phyloP scores from a whole-genome alignment of 2,113 vertebrate genomes.

The Platanista minor region DNA sequence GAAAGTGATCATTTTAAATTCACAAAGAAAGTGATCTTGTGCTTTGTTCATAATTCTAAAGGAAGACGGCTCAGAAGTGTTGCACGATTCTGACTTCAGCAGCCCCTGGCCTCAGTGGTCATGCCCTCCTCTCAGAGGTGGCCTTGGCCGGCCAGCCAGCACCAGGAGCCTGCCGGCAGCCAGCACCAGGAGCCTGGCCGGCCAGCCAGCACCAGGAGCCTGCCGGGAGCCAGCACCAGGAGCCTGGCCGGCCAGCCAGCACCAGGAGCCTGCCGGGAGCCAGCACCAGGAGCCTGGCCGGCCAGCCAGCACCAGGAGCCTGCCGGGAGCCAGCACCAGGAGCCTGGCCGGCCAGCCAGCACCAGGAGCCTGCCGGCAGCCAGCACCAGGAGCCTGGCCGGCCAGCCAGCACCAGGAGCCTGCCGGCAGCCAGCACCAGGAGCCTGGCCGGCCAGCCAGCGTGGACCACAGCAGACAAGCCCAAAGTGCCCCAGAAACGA shows the following conservation, averaged over 20 bases:
- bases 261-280: too few species aligned
- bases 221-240: too few species aligned
- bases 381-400: too few species aligned
- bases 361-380: fast-evolving
- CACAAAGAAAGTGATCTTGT: neutral
- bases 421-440: too few species aligned
- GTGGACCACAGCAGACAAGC: neutral
- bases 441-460: neutral
- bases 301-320: fast-evolving
- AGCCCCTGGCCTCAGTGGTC: neutral
- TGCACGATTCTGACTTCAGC: neutral
- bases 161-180: fast-evolving
- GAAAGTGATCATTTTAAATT: neutral
- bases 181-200: too few species aligned
- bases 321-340: too few species aligned
- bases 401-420: too few species aligned
- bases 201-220: too few species aligned
- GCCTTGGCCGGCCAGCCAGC: neutral
- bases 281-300: too few species aligned
- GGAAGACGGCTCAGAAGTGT: neutral
- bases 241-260: too few species aligned
- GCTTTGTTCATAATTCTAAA: neutral
- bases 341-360: fast-evolving
- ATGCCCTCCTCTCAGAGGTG: neutral
- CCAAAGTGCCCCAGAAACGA: neutral